A percentile compares a stretch with the other conserved stretches of the same genome.
Conservation (phyloP, 2,113 vertebrate species). For the Podarcis raffonei region DNA sequence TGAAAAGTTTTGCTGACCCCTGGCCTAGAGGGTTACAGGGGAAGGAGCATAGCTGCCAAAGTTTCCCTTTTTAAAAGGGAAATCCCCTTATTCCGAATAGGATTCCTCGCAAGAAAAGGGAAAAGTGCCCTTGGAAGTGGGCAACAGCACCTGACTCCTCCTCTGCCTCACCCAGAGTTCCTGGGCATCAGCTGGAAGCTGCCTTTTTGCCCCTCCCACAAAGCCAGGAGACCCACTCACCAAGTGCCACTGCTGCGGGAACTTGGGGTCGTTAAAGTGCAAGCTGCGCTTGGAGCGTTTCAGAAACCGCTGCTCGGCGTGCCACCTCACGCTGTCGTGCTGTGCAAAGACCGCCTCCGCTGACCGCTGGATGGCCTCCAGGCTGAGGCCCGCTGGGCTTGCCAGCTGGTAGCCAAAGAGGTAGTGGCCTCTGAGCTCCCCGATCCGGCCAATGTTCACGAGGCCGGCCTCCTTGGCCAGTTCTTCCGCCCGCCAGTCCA, state of each 20-base stretch:
- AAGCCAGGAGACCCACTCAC: slow-evolving; percentile 73
- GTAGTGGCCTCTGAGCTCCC: slow-evolving; percentile 91
- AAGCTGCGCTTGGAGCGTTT: slow-evolving; percentile 89
- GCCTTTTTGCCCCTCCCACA: too few species aligned
- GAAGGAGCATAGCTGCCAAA: not conserved
- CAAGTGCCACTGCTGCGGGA: slow-evolving; percentile 95
- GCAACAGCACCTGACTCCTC: not conserved
- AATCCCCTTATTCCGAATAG: too few species aligned
- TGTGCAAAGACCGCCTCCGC: slow-evolving; percentile 76
- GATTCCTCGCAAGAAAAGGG: too few species aligned
- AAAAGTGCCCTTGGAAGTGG: not conserved
- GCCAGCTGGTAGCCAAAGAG: slow-evolving; percentile 75
- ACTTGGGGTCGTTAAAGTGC: slow-evolving; percentile 94
- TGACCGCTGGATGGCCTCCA: slow-evolving; percentile 41
- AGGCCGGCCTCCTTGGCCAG: slow-evolving; percentile 84
- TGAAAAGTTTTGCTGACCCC: too few species aligned
- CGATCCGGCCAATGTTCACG: slow-evolving; percentile 89
- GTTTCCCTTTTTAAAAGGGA: too few species aligned
- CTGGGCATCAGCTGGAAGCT: not conserved
- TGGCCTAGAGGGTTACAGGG: too few species aligned
- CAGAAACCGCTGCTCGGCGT: slow-evolving; percentile 87
- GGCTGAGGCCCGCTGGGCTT: fast-evolving
- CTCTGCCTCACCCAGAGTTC: not conserved
- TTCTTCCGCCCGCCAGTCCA: slow-evolving; percentile 76
- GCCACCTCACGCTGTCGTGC: slow-evolving; percentile 88